These are phyloP conservation scores for Bathynomus jamesi DNA, from an alignment of 1,140 invertebrate genomes.

Conservation along the genomic window DNA sequence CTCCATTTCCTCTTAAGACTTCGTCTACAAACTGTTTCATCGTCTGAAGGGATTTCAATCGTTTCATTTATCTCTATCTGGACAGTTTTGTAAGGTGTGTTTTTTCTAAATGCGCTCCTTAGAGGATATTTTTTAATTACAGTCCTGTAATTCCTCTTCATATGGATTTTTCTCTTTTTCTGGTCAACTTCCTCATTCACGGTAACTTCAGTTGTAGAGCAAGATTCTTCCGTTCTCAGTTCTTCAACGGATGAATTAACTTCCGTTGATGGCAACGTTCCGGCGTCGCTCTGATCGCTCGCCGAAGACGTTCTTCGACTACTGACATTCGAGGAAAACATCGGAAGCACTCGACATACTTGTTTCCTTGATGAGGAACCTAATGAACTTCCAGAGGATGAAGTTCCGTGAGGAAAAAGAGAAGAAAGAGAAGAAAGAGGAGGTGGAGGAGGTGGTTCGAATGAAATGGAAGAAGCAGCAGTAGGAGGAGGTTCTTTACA, in stretches of 20 bases:
- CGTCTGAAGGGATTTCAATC: conserved; percentile 32
- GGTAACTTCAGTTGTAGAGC: neutral
- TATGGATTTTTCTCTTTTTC: conserved; percentile 29
- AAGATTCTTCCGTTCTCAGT: neutral
- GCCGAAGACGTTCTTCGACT: conserved; percentile 28
- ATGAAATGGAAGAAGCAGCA: no score
- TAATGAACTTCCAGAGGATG: neutral
- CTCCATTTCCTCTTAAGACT: conserved; percentile 36
- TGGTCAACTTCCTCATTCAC: neutral
- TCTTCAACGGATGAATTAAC: neutral
- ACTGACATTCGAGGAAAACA: conserved; percentile 19
- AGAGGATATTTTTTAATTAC: conserved; percentile 36
- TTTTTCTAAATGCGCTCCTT: conserved; percentile 34
- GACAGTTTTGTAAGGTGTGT: conserved; percentile 34
- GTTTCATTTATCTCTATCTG: conserved; percentile 38
- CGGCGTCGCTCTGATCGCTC: conserved; percentile 26
- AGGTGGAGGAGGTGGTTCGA: no score
- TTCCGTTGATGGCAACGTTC: neutral
- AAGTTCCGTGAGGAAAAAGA: no score
- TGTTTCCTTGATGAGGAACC: conserved; percentile 18
- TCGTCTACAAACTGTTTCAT: conserved; percentile 17
- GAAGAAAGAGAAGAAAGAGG: no score
- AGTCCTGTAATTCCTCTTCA: conserved; percentile 37
- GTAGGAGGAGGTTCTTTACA: no score
- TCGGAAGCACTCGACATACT: conserved; percentile 34